Percentiles rank a stretch among this genome's conserved stretches.
These are phyloP conservation scores for Helostoma temminkii DNA, from an alignment of 2,797 vertebrate species.

Conservation along the genomic window DNA sequence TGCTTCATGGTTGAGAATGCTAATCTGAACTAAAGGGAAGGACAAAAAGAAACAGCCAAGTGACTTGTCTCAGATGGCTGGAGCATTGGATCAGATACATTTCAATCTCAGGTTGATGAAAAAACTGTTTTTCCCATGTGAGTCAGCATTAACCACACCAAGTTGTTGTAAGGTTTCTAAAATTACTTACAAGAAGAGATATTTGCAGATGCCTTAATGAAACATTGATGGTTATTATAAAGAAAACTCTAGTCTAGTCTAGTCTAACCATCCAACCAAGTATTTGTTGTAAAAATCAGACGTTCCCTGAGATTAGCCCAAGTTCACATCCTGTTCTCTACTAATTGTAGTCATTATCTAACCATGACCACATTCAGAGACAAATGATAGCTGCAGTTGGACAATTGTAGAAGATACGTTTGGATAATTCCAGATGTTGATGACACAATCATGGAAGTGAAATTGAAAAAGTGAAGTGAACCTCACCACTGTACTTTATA, in stretches of 20 bases:
- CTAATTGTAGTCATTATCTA: not conserved
- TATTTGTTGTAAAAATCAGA: no score
- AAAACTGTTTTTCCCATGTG: conserved; percentile 37
- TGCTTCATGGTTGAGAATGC: conserved; percentile 60
- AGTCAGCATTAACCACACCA: conserved; percentile 23
- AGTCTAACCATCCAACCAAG: not conserved
- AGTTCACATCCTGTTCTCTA: conserved; percentile 21
- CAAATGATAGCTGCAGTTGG: not conserved
- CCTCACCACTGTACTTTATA: not conserved
- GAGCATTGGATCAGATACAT: conserved; percentile 44
- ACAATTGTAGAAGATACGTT: not conserved
- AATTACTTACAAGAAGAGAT: conserved; percentile 5
- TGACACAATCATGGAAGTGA: conserved; percentile 31
- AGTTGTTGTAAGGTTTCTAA: not conserved
- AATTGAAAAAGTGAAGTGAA: conserved; percentile 32
- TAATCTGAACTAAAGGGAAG: conserved; percentile 63
- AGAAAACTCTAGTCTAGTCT: no score
- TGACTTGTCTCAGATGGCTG: conserved; percentile 49
- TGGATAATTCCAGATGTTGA: not conserved
- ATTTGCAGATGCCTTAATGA: not conserved
- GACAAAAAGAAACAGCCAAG: conserved; percentile 56
- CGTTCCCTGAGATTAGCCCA: not conserved
- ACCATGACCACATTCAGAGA: conserved; percentile 12
- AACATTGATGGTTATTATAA: conserved; percentile 4
- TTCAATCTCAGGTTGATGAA: conserved; percentile 47